phyloP scores from a whole-genome alignment of 2,113 vertebrate genomes.

The Perognathus longimembris region DNA sequence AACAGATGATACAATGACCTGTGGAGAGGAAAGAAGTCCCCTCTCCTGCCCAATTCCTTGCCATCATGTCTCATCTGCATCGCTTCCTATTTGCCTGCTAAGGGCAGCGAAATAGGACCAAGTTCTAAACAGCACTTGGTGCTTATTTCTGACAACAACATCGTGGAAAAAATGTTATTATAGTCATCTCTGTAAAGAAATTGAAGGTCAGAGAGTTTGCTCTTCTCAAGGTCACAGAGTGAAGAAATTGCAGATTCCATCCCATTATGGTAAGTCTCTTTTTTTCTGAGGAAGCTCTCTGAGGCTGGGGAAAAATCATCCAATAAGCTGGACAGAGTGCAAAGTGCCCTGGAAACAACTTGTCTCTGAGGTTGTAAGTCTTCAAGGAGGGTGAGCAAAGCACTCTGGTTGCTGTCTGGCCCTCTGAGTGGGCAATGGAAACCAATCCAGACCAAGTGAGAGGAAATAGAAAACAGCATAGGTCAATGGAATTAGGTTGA shows the following conservation, averaged over 20 bases:
- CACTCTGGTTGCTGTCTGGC: background rate
- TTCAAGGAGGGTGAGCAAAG: background rate
- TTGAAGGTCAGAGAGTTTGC: background rate
- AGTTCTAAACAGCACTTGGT: background rate
- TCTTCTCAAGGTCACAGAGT: background rate
- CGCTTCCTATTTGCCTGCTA: too few relatives aligned
- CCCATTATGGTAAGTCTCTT: background rate
- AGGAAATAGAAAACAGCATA: background rate
- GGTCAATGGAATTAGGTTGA: background rate
- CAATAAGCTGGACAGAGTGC: too few relatives aligned
- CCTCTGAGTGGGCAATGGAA: background rate
- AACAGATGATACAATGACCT: fast-evolving
- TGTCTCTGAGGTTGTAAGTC: background rate
- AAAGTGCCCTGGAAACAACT: too few relatives aligned
- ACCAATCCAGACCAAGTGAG: background rate
- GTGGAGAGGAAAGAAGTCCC: background rate
- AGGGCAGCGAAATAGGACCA: background rate
- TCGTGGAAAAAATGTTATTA: background rate
- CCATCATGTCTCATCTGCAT: background rate
- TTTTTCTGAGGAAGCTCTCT: background rate
- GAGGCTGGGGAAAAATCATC: background rate
- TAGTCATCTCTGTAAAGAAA: background rate
- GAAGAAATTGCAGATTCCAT: background rate
- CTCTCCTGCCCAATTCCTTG: too few relatives aligned
- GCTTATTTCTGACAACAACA: background rate